Percentiles rank a stretch among this genome's conserved stretches.
These are phyloP conservation scores for Lepetodrilus schrolli DNA, from an alignment of 2,888 invertebrate species.

Conservation along the genomic window DNA sequence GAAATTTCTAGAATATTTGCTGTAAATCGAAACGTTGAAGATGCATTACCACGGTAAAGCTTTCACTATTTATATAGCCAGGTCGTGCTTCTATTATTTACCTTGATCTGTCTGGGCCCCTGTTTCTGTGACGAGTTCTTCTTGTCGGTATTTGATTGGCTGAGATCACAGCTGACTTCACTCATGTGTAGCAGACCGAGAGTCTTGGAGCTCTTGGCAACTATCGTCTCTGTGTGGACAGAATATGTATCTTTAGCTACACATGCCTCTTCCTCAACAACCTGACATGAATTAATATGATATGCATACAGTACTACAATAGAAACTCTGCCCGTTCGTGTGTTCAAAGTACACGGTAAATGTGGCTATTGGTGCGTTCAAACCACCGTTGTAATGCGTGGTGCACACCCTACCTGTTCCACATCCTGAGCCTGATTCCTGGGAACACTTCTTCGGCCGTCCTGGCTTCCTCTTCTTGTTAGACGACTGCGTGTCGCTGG, in stretches of 20 bases:
- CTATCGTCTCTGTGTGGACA: constrained; percentile 81
- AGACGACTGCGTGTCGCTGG: constrained; percentile 55
- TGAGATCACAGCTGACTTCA: constrained; percentile 46
- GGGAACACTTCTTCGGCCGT: constrained; percentile 81
- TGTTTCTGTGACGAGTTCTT: not conserved
- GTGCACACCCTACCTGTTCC: constrained; percentile 58
- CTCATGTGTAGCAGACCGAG: constrained; percentile 53
- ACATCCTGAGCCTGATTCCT: constrained; percentile 50
- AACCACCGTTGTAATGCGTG: not conserved
- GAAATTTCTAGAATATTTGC: too few relatives aligned
- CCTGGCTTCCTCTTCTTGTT: constrained; percentile 87
- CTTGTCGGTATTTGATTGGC: not conserved
- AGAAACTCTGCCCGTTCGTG: too few relatives aligned
- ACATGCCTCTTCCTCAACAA: too few relatives aligned
- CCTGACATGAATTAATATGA: too few relatives aligned
- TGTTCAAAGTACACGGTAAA: too few relatives aligned
- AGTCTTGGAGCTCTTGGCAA: constrained; percentile 83
- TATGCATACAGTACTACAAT: too few relatives aligned
- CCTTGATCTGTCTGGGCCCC: constrained; percentile 26
- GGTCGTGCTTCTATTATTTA: not conserved
- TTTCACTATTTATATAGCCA: too few relatives aligned
- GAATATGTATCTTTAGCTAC: too few relatives aligned
- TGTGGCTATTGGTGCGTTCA: too few relatives aligned
- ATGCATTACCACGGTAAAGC: too few relatives aligned
- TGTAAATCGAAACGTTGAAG: too few relatives aligned